These are phyloP conservation scores for Cataglyphis rosenhaueri DNA, from an alignment of 2,888 invertebrate species.

Conservation along the genomic window DNA sequence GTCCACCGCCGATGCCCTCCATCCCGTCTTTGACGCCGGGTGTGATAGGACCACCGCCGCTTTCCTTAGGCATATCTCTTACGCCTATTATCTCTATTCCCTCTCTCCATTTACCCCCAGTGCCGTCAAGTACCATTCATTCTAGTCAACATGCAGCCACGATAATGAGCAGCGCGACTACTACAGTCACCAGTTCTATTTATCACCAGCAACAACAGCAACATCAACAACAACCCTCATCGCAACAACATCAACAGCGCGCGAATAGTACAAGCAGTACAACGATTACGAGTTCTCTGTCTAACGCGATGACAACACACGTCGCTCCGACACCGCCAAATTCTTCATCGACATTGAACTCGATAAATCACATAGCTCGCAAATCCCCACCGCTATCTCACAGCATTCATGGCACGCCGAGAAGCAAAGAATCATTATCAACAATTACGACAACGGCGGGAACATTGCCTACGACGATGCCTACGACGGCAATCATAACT, in stretches of 20 bases:
- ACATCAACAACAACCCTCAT: slow-evolving; percentile 50
- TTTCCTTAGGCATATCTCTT: slow-evolving; percentile 74
- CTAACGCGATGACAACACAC: slow-evolving; percentile 72
- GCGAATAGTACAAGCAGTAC: slow-evolving; percentile 38
- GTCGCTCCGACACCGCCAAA: slow-evolving; percentile 70
- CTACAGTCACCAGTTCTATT: slow-evolving; percentile 70
- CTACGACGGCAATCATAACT: slow-evolving; percentile 53
- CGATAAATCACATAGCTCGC: slow-evolving; percentile 67
- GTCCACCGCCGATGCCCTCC: slow-evolving; percentile 77
- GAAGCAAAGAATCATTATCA: slow-evolving; percentile 71
- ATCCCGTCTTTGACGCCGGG: slow-evolving; percentile 74
- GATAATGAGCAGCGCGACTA: slow-evolving; percentile 77
- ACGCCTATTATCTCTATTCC: slow-evolving; percentile 80
- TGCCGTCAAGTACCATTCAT: slow-evolving; percentile 80
- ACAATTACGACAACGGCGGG: slow-evolving; percentile 57
- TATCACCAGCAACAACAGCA: slow-evolving; percentile 66
- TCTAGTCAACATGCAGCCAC: slow-evolving; percentile 83
- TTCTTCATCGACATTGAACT: slow-evolving; percentile 67
- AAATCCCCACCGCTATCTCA: slow-evolving; percentile 75
- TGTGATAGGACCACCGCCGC: slow-evolving; percentile 73
- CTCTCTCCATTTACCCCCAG: slow-evolving; percentile 79
- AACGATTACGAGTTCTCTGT: slow-evolving; percentile 82
- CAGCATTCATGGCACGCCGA: slow-evolving; percentile 63
- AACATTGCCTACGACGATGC: slow-evolving; percentile 50
- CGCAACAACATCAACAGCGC: slow-evolving; percentile 60